Conservation (phyloP, 2,888 invertebrate species). For the Lydus trimaculatus region DNA sequence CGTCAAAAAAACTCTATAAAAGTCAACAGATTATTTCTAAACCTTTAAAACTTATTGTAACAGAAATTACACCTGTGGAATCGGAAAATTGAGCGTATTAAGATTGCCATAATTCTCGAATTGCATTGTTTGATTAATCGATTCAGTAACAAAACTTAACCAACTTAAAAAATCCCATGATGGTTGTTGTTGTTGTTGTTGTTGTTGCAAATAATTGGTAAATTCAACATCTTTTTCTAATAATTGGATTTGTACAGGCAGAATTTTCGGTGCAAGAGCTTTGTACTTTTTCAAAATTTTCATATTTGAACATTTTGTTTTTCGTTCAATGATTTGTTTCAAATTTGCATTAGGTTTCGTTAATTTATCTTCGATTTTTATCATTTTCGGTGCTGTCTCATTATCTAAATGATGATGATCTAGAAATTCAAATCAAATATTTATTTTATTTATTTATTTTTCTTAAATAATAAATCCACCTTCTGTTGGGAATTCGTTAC, state of each 20-base stretch:
- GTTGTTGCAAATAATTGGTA: slow-evolving; percentile 13
- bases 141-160: slow-evolving; percentile 78
- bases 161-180: slow-evolving; percentile 70
- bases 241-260: slow-evolving; percentile 52
- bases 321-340: not conserved
- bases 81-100: slow-evolving; percentile 73
- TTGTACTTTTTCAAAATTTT: slow-evolving; percentile 23
- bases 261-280: slow-evolving; percentile 47
- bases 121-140: slow-evolving; percentile 78
- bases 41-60: not conserved
- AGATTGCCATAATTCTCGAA: slow-evolving; percentile 72
- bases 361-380: slow-evolving; percentile 13
- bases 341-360: not conserved
- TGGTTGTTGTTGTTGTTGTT: slow-evolving; percentile 30
- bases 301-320: not conserved
- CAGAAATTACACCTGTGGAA: slow-evolving; percentile 66
- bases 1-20: slow-evolving; percentile 71
- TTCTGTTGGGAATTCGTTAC: slow-evolving; percentile 55
- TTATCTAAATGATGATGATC: not conserved
- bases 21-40: slow-evolving; percentile 12
- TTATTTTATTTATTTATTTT: slow-evolving; percentile 10
- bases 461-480: not conserved
- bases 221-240: slow-evolving; percentile 34
- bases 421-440: slow-evolving; percentile 8
- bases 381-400: not conserved